Evolutionary conservation across 2,888 invertebrate genomes (phyloP).

Genomic region (Drosophila robusta): DNA sequence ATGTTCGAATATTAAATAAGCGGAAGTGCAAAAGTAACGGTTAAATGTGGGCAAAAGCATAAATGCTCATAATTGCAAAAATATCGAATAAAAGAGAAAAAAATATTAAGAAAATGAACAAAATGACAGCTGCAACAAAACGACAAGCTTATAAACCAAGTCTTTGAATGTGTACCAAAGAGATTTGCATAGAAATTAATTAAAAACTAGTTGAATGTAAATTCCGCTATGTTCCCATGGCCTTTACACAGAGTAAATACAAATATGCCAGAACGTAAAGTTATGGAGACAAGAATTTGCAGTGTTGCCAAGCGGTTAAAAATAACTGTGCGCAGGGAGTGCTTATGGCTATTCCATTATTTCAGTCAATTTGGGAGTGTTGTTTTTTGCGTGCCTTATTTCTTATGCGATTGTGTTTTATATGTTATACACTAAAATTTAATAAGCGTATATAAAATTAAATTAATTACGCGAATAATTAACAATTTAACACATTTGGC

Average conservation of each 20-base stretch:
- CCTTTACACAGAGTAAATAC: conserved; percentile 2
- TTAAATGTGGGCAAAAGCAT: conserved; percentile 25
- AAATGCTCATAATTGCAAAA: conserved; percentile 14
- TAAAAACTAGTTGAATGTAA: conserved; percentile 9
- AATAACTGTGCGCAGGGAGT: not conserved
- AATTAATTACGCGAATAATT: no score
- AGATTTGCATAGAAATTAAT: conserved; percentile 52
- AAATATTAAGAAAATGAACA: not conserved
- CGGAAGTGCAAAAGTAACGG: conserved; percentile 47
- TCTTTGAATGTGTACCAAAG: conserved; percentile 13
- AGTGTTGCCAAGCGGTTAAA: conserved; percentile 14
- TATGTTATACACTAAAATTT: no score
- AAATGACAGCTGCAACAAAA: conserved; percentile 49
- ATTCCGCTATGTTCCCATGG: conserved; percentile 12
- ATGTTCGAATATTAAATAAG: conserved; percentile 35
- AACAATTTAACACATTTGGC: no score
- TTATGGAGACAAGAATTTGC: not conserved
- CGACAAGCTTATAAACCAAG: conserved; percentile 8
- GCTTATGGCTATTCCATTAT: not conserved
- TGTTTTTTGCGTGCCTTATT: no score
- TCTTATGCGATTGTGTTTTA: no score
- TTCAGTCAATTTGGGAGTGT: no score
- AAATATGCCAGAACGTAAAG: not conserved
- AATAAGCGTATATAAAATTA: no score
- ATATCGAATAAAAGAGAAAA: not conserved